Evolutionary conservation across 2,888 invertebrate genomes (phyloP).

Genomic region (Apoda limacodes): DNA sequence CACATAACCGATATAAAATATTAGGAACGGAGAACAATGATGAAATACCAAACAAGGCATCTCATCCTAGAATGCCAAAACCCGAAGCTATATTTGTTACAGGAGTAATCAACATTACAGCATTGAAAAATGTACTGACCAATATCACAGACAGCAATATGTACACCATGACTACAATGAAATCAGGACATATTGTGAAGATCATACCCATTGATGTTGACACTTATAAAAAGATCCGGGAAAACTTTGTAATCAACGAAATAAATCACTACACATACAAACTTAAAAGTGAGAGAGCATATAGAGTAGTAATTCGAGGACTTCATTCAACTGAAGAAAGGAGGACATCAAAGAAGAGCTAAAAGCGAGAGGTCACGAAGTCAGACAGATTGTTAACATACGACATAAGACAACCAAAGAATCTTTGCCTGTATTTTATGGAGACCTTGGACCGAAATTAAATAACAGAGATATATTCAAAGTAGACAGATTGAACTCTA

Average conservation of each 20-base stretch:
- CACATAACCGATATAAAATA: slow-evolving; percentile 5
- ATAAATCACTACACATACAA: no score
- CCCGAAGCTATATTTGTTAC: slow-evolving; percentile 11
- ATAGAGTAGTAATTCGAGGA: slow-evolving; percentile 14
- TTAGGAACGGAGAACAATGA: slow-evolving; percentile 1
- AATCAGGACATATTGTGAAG: slow-evolving; percentile 13
- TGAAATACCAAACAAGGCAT: no score
- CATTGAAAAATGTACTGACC: no score
- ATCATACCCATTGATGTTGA: slow-evolving; percentile 9
- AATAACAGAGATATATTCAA: slow-evolving; percentile 19
- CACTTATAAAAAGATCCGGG: no score
- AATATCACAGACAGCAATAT: no score
- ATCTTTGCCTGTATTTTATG: slow-evolving; percentile 19
- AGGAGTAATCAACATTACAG: slow-evolving; percentile 7
- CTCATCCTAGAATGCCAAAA: no score
- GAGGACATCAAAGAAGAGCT: slow-evolving; percentile 5
- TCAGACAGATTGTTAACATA: no score
- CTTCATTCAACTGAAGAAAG: slow-evolving; percentile 12
- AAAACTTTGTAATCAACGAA: no score
- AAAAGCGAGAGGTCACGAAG: no score
- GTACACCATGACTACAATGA: slow-evolving; percentile 13
- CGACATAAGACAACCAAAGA: slow-evolving; percentile 12
- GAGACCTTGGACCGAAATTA: slow-evolving; percentile 18
- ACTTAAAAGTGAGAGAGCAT: slow-evolving; percentile 13
- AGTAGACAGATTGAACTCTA: slow-evolving; percentile 9